Evolutionary conservation across 2,888 invertebrate species (phyloP).

Genomic region (Cactoblastis cactorum): DNA sequence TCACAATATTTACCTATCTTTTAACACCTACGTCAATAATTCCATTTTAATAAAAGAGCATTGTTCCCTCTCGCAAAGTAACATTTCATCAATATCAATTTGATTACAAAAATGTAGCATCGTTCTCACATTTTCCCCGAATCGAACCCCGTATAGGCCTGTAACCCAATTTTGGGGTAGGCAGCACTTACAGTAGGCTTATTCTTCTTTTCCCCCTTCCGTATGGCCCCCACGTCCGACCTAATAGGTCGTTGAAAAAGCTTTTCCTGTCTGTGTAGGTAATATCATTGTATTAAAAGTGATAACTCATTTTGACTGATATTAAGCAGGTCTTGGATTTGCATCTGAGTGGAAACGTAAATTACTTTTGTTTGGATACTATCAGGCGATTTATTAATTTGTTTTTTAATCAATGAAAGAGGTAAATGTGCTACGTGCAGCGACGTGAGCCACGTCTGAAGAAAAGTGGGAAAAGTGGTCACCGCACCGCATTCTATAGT

Average conservation of each 20-base stretch:
- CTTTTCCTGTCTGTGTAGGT: slow-evolving; percentile 16
- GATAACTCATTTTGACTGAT: background rate
- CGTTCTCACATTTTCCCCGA: background rate
- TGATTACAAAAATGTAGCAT: slow-evolving; percentile 5
- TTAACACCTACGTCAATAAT: background rate
- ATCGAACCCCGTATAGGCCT: slow-evolving; percentile 5
- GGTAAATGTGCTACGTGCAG: no score
- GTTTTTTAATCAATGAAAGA: no score
- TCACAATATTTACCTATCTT: background rate
- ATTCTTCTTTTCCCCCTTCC: slow-evolving; percentile 17
- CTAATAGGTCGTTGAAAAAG: slow-evolving; percentile 24
- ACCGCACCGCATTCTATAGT: no score
- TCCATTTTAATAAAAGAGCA: background rate
- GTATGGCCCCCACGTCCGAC: slow-evolving; percentile 19
- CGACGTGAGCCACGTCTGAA: no score
- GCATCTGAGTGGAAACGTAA: no score
- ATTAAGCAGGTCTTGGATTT: no score
- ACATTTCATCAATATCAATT: slow-evolving; percentile 10
- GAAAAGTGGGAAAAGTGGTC: no score
- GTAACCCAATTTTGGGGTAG: slow-evolving; percentile 20
- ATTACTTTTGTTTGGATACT: background rate
- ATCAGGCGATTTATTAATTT: background rate
- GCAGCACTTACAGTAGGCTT: slow-evolving; percentile 20
- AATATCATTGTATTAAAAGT: background rate
- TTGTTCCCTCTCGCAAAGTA: background rate